These are phyloP conservation scores for Molossus molossus DNA, from an alignment of 2,797 vertebrate species.

Conservation along the genomic window DNA sequence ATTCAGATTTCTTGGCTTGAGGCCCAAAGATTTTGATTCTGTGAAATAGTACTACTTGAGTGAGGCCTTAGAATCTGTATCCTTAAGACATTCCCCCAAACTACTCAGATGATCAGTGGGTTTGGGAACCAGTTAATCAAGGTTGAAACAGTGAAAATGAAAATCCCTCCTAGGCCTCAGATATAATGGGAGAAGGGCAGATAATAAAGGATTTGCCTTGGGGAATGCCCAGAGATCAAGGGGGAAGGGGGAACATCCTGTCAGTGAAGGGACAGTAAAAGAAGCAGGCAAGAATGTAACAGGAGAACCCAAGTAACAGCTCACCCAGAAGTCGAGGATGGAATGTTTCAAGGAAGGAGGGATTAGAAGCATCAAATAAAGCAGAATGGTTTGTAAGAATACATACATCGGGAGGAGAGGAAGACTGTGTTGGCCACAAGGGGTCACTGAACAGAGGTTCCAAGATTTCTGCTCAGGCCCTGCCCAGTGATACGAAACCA, in stretches of 20 bases:
- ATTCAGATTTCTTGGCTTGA: background rate
- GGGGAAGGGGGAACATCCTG: no score
- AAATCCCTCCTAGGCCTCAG: background rate
- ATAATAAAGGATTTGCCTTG: background rate
- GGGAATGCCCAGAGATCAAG: background rate
- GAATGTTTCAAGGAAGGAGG: background rate
- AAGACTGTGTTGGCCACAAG: background rate
- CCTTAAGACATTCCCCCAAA: background rate
- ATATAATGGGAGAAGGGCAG: background rate
- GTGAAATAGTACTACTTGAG: background rate
- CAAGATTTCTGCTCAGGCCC: background rate
- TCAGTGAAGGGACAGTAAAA: background rate
- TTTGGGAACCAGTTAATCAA: background rate
- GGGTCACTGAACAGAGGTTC: background rate
- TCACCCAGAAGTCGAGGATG: background rate
- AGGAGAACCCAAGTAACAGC: background rate
- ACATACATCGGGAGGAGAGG: background rate
- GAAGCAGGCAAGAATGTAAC: background rate
- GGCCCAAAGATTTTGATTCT: background rate
- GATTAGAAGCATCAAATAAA: background rate
- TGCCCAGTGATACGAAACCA: background rate
- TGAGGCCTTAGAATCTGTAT: background rate
- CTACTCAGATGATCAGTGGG: background rate
- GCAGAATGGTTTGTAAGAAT: background rate
- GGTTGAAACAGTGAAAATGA: background rate